Conservation (phyloP, 2,113 vertebrate species). For the Numida meleagris region DNA sequence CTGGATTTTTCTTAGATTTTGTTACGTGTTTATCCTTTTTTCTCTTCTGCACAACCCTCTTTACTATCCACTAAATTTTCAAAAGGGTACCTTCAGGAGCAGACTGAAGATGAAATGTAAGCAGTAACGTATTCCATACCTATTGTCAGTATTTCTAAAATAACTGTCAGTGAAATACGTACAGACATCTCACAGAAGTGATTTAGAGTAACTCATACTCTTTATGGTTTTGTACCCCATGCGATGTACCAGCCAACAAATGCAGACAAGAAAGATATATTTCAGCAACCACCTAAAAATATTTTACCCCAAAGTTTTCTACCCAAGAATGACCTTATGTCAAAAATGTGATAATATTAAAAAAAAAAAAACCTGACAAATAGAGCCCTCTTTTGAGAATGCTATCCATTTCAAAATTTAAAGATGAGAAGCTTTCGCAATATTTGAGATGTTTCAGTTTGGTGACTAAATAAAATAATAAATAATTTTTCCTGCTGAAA, state of each 20-base stretch:
- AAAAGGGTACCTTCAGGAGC: neutral
- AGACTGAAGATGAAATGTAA: neutral
- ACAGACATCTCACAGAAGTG: neutral
- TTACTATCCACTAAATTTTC: neutral
- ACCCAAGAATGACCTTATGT: neutral
- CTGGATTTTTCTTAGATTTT: neutral
- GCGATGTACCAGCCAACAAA: neutral
- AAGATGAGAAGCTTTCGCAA: neutral
- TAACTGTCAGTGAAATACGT: neutral
- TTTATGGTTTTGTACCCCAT: neutral
- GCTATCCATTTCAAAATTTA: neutral
- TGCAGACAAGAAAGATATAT: neutral
- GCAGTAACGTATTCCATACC: neutral
- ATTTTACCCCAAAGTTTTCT: neutral
- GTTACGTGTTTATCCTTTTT: neutral
- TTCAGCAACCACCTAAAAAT: neutral
- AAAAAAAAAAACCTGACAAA: neutral
- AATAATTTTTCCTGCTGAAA: neutral
- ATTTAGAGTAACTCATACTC: neutral
- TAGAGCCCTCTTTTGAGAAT: accelerated
- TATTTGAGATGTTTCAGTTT: neutral
- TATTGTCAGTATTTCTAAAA: neutral
- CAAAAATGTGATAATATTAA: neutral
- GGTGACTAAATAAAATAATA: neutral
- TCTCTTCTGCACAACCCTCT: neutral